Percentiles rank a stretch among this genome's conserved stretches.
Conservation (phyloP, 2,797 vertebrate species). For the Threskiornis aethiopicus region DNA sequence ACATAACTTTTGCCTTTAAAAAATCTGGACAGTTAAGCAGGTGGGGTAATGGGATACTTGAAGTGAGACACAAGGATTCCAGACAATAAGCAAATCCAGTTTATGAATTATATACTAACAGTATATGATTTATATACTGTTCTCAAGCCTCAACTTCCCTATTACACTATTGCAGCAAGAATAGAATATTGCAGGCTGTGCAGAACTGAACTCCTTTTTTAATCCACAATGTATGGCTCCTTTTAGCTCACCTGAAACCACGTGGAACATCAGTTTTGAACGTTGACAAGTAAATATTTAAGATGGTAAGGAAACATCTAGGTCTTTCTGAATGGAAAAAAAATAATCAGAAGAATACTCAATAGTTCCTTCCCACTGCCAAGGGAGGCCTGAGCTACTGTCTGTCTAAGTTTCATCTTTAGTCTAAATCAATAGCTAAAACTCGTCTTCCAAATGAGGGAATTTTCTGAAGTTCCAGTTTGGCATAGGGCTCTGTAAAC, state of each 20-base stretch:
- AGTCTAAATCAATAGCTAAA: background rate
- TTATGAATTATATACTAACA: background rate
- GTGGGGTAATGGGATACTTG: constrained; percentile 22
- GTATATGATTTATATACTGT: background rate
- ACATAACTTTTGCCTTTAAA: background rate
- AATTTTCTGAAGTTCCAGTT: constrained; percentile 66
- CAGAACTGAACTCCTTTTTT: background rate
- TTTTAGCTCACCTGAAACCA: constrained; percentile 14
- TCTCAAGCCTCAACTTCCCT: background rate
- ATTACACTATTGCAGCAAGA: background rate
- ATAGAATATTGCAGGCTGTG: background rate
- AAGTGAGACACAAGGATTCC: constrained; percentile 50
- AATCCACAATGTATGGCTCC: background rate
- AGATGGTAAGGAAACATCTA: background rate
- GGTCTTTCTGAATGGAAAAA: background rate
- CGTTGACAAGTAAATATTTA: background rate
- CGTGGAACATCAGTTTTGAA: background rate
- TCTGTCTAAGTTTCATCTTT: background rate
- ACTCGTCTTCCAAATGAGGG: background rate
- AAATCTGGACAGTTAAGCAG: constrained; percentile 16
- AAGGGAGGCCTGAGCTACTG: background rate
- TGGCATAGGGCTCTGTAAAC: constrained; percentile 75
- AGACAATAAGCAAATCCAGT: constrained; percentile 31
- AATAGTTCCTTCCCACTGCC: background rate
- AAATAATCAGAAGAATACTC: background rate